Base-by-base conservation (phyloP, 2,888 invertebrate species). In the Drosophila paramelanica region DNA sequence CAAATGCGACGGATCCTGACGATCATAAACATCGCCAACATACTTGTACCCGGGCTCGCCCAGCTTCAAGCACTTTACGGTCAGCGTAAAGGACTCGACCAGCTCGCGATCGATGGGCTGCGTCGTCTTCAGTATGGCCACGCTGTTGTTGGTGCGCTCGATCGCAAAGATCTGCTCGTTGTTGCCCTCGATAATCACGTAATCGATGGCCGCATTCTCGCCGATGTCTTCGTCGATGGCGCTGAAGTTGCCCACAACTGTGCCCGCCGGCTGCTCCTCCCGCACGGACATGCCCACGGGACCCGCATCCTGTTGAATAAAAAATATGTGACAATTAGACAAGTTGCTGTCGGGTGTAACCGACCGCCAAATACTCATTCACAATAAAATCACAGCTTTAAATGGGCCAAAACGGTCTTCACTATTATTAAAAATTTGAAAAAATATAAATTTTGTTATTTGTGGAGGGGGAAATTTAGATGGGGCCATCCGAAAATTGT, bases 161-260 rank as follows among this genome's bases (percentile, higher is more conserved):
- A 96, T 92, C 17, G 92, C 92, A 71, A 96, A 94, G 0, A 95
- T 90, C 7, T 94, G 94, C 31, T 94, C 94, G 64, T 96, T 95
- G 84, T 96, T 96, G 1, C 96, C 96, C 86, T 95, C 95, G 56
- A 94, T 95, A 14, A 97, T 96, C 0, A 94, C 93, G 79, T 96
- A 96, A 82, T 96, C 95, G 64, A 96, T 95, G 62, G 94, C 94
- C 0, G 96, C 96, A 90, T 96, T 96, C 10, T 95, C 95, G 4
- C 93, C 95, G 10, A 95, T 94, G 78, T 97, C 97, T 81, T 95
- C 95, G 85, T 97, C 97, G 20, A 95, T 91, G 0, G 96, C 97
- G 77, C 94, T 93, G 11, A 97, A 90, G 50, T 93, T 93, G 0
- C 96, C 96, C 10, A 97, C 94, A 4, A 94, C 92, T 0, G 95